These are phyloP conservation scores for Ophion slaviceki DNA, from an alignment of 2,888 invertebrate species.

Conservation along the genomic window DNA sequence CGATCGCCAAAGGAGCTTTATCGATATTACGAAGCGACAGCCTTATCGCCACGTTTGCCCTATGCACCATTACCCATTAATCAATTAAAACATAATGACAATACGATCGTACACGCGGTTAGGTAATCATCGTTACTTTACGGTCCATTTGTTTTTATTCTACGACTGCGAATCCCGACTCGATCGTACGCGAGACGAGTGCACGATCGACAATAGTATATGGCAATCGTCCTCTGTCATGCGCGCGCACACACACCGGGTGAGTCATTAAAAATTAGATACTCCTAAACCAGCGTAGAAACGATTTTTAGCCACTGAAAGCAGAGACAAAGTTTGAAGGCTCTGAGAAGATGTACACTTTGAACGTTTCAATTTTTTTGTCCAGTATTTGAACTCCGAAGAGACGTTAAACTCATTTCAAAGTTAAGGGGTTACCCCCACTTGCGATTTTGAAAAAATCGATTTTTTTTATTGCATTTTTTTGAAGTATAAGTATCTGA, in stretches of 20 bases:
- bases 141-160: slow-evolving; percentile 57
- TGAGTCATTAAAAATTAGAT: background rate
- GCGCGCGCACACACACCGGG: background rate
- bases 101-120: slow-evolving; percentile 26
- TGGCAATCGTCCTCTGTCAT: background rate
- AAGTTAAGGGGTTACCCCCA: background rate
- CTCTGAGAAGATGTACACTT: background rate
- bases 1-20: slow-evolving; percentile 46
- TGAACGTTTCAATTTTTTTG: background rate
- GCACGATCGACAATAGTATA: background rate
- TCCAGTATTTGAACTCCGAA: background rate
- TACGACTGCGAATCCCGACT: background rate
- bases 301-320: background rate
- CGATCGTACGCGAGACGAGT: slow-evolving; percentile 9
- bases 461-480: too few species aligned
- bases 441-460: too few species aligned
- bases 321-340: background rate
- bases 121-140: slow-evolving; percentile 60
- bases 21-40: slow-evolving; percentile 17
- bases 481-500: too few species aligned
- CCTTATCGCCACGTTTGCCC: slow-evolving; percentile 50
- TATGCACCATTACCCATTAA: slow-evolving; percentile 60
- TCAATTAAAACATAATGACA: slow-evolving; percentile 59
- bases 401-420: background rate
- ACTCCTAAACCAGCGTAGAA: background rate